A percentile compares a stretch with the other conserved stretches of the same genome.
These are phyloP conservation scores for Microctenopoma lineatum DNA, from an alignment of 2,797 vertebrate genomes.

Conservation along the genomic window DNA sequence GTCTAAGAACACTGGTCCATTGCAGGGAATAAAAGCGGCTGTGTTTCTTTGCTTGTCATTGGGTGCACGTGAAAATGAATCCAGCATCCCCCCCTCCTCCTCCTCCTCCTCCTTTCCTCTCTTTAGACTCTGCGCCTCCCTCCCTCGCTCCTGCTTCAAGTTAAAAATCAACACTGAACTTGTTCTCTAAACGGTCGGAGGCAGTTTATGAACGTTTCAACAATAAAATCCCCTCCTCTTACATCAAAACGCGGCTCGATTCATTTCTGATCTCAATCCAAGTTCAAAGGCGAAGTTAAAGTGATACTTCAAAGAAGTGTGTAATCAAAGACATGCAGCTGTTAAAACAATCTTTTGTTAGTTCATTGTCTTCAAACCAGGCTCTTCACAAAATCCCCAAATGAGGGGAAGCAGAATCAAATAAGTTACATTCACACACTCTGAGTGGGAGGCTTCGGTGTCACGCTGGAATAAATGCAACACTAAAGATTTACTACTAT, in stretches of 20 bases:
- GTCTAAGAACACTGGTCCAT: slow-evolving; percentile 20
- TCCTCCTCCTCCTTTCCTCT: slow-evolving; percentile 44
- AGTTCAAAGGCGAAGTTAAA: slow-evolving; percentile 98
- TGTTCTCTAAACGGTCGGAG: slow-evolving; percentile 89
- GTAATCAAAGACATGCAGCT: slow-evolving; percentile 99
- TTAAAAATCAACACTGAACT: slow-evolving; percentile 84
- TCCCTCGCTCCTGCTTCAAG: slow-evolving; percentile 55
- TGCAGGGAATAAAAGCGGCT: slow-evolving; percentile 46
- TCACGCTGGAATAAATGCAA: slow-evolving; percentile 80
- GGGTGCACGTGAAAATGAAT: slow-evolving; percentile 62
- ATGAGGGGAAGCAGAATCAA: slow-evolving; percentile 82
- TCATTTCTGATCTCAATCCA: slow-evolving; percentile 99
- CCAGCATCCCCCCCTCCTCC: slow-evolving; percentile 21
- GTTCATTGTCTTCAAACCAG: slow-evolving; percentile 97
- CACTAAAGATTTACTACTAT: slow-evolving; percentile 82
- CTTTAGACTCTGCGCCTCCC: slow-evolving; percentile 19
- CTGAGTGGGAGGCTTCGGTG: slow-evolving; percentile 81
- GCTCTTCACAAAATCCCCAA: slow-evolving; percentile 91
- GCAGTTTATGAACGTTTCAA: slow-evolving; percentile 94
- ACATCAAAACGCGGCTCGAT: slow-evolving; percentile 95
- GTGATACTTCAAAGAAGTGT: slow-evolving; percentile 98
- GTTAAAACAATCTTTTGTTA: slow-evolving; percentile 99
- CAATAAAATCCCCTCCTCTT: slow-evolving; percentile 96
- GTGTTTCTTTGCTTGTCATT: slow-evolving; percentile 60
- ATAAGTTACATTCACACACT: slow-evolving; percentile 81